Evolutionary conservation across 2,113 vertebrate species (phyloP).

Genomic region (Numida meleagris): DNA sequence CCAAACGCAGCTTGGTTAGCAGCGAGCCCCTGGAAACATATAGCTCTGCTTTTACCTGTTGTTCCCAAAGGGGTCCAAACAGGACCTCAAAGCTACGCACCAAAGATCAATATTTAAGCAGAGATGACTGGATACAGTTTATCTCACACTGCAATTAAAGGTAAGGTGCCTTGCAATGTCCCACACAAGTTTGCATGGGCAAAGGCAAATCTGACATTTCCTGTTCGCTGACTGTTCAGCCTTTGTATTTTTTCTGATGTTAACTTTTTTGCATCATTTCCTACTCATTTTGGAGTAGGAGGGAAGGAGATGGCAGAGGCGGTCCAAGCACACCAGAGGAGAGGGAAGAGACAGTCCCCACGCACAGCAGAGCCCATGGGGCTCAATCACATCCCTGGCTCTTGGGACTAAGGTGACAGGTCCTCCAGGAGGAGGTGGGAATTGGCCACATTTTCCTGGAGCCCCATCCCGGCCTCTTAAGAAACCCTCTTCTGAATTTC

Average conservation of each 20-base stretch:
- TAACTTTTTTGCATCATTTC: neutral
- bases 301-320: neutral
- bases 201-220: neutral
- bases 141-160: neutral
- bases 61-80: neutral
- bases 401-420: neutral
- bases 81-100: fast-evolving
- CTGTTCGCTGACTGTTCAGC: neutral
- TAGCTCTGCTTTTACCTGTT: neutral
- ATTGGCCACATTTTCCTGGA: neutral
- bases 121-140: fast-evolving
- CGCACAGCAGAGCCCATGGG: fast-evolving
- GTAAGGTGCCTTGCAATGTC: neutral
- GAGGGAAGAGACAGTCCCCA: neutral
- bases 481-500: neutral
- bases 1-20: neutral
- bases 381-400: neutral
- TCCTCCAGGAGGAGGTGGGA: neutral
- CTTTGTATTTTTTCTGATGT: neutral
- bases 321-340: neutral
- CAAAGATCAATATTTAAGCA: neutral
- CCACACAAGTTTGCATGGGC: neutral
- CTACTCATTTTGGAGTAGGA: neutral
- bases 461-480: neutral
- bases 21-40: neutral